Conservation (phyloP, 2,888 invertebrate genomes). For the Campoplex capitator region DNA sequence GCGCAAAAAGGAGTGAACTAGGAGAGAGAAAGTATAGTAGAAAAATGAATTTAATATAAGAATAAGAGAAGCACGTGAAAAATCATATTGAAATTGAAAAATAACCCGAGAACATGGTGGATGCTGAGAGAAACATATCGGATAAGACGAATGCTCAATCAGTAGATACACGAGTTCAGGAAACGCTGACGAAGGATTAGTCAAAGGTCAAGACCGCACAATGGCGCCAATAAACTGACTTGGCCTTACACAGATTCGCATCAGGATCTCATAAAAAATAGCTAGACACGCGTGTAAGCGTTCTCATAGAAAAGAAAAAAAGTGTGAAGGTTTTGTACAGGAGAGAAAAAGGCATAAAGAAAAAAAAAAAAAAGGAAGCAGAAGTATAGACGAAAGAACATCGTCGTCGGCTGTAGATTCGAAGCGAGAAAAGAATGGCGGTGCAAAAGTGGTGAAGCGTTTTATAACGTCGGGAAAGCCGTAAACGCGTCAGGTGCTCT, state of each 20-base stretch:
- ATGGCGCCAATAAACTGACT: background rate
- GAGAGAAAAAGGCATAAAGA: background rate
- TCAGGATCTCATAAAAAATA: slow-evolving; percentile 39
- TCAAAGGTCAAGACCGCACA: background rate
- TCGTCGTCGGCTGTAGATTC: background rate
- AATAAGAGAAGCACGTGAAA: background rate
- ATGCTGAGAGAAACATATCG: background rate
- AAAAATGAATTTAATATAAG: background rate
- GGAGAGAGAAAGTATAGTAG: background rate
- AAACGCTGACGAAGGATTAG: slow-evolving; percentile 4
- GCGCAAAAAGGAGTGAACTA: slow-evolving; percentile 13
- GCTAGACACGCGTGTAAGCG: slow-evolving; percentile 37
- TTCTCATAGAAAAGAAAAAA: slow-evolving; percentile 12
- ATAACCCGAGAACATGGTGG: slow-evolving; percentile 8
- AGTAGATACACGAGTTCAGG: slow-evolving; percentile 18
- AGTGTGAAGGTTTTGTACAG: background rate
- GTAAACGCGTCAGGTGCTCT: slow-evolving; percentile 57
- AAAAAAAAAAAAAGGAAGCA: background rate
- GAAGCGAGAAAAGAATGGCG: slow-evolving; percentile 46
- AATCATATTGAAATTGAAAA: background rate
- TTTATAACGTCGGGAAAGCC: slow-evolving; percentile 56
- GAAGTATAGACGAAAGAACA: slow-evolving; percentile 1
- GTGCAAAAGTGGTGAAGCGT: slow-evolving; percentile 58
- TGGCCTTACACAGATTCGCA: slow-evolving; percentile 18
- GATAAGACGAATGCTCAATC: background rate